Evolutionary conservation across 2,888 invertebrate species (phyloP).

Genomic region (Volucella inflata): DNA sequence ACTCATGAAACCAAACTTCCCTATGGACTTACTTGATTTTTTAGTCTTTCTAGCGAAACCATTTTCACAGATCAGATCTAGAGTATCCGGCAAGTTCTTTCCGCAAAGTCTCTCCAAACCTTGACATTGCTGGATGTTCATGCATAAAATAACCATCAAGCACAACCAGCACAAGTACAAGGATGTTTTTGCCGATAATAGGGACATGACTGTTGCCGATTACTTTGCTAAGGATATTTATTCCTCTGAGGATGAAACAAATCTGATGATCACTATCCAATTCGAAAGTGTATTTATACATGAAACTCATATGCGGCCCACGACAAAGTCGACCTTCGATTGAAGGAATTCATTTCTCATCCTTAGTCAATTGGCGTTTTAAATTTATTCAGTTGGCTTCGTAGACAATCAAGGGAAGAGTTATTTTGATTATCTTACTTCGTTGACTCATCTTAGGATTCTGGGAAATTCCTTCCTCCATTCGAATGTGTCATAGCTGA

Average conservation of each 20-base stretch:
- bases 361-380: not conserved
- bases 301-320: not conserved
- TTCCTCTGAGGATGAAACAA: conserved; percentile 3
- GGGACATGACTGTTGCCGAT: not conserved
- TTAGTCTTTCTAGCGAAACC: conserved; percentile 78
- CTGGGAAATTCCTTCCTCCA: too few relatives aligned
- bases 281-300: conserved; percentile 26
- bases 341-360: not conserved
- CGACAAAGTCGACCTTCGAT: not conserved
- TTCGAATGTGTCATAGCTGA: too few relatives aligned
- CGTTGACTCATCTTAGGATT: too few relatives aligned
- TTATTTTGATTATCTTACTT: too few relatives aligned
- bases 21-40: conserved; percentile 72
- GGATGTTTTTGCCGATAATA: not conserved
- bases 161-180: not conserved
- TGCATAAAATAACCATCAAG: conserved; percentile 20
- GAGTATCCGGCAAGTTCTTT: conserved; percentile 71
- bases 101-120: conserved; percentile 76
- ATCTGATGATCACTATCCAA: conserved; percentile 1
- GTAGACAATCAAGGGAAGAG: too few relatives aligned
- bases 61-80: conserved; percentile 76
- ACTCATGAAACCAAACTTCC: not conserved
- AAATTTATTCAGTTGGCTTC: conserved; percentile 17
- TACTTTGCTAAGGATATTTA: not conserved
- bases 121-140: conserved; percentile 23